These are phyloP conservation scores for Mycetomoellerius zeteki DNA, from an alignment of 1,140 invertebrate genomes.

Conservation along the genomic window DNA sequence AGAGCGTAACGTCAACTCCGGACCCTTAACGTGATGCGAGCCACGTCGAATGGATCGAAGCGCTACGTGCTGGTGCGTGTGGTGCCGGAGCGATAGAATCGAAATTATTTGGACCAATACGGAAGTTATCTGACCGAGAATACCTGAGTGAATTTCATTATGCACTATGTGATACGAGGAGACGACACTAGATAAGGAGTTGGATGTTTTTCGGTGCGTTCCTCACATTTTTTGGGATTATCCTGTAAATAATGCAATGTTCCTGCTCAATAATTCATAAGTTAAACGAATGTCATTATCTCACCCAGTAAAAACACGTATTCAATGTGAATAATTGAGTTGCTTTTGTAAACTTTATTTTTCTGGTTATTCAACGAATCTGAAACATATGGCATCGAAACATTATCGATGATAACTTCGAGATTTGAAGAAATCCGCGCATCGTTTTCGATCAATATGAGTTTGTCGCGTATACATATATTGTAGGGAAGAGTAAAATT, in stretches of 20 bases:
- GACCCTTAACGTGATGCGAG: conserved; percentile 37
- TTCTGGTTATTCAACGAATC: conserved; percentile 9
- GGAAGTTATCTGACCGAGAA: conserved; percentile 19
- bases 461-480: conserved; percentile 14
- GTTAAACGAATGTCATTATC: neutral
- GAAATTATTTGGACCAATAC: conserved; percentile 18
- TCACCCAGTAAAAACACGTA: neutral
- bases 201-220: conserved; percentile 49
- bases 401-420: neutral
- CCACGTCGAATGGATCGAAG: conserved; percentile 48
- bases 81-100: conserved; percentile 35
- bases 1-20: conserved; percentile 6
- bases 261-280: neutral
- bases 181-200: conserved; percentile 36
- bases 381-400: conserved; percentile 30
- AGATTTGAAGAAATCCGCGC: conserved; percentile 26
- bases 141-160: neutral
- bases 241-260: neutral
- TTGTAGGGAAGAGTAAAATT: neutral
- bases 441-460: conserved; percentile 41
- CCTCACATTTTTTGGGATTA: neutral
- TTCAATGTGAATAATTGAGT: neutral
- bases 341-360: neutral
- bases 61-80: conserved; percentile 56
- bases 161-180: conserved; percentile 42